Conservation (phyloP, 2,113 vertebrate genomes). For the Riparia riparia region DNA sequence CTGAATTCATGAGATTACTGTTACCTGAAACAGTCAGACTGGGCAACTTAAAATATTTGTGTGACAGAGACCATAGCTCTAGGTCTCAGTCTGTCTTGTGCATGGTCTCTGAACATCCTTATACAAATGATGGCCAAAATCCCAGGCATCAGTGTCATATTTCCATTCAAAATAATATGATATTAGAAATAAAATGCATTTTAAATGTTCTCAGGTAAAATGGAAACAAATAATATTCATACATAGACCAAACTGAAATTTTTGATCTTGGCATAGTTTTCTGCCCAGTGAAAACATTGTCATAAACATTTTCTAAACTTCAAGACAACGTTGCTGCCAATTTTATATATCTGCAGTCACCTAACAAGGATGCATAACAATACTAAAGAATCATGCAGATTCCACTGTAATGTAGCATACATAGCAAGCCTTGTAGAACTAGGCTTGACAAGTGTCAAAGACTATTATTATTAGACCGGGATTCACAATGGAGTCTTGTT, state of each 20-base stretch:
- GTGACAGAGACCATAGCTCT: not conserved
- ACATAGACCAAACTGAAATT: not conserved
- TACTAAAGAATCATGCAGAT: slow-evolving; percentile 6
- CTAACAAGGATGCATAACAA: not conserved
- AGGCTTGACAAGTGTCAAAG: not conserved
- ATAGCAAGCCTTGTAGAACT: not conserved
- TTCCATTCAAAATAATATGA: not conserved
- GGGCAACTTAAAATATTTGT: not conserved
- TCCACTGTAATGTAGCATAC: not conserved
- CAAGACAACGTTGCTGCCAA: not conserved
- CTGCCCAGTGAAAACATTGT: not conserved
- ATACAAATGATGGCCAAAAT: not conserved
- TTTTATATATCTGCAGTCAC: not conserved
- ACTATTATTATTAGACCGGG: not conserved
- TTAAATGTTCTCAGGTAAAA: not conserved
- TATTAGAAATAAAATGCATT: not conserved
- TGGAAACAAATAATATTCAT: not conserved
- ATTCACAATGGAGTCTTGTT: not conserved
- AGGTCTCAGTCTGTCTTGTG: not conserved
- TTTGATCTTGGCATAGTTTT: not conserved
- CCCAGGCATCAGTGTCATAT: not conserved
- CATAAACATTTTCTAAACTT: not conserved
- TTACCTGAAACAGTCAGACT: not conserved
- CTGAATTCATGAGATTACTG: not conserved
- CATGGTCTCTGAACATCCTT: not conserved